Conservation (phyloP, 2,888 invertebrate genomes). For the Meteorus colon region DNA sequence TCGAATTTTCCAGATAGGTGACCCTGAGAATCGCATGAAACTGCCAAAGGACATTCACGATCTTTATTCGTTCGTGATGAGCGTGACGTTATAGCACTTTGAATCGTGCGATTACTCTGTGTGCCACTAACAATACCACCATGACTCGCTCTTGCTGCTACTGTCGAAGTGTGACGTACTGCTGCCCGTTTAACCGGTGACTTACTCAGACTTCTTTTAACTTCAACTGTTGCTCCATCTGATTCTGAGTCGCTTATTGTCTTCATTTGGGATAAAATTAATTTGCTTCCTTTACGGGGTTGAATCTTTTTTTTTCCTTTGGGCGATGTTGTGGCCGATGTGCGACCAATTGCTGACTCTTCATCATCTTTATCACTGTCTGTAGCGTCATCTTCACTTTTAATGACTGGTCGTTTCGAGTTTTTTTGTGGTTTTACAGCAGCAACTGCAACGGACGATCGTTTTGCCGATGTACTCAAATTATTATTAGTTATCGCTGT, state of each 20-base stretch:
- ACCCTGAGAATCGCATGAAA: conserved; percentile 89
- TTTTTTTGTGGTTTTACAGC: conserved; percentile 69
- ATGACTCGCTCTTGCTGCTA: conserved; percentile 60
- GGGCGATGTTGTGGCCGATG: conserved; percentile 56
- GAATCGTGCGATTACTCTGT: conserved; percentile 58
- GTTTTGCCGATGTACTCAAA: conserved; percentile 58
- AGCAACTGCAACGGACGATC: conserved; percentile 65
- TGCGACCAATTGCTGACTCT: conserved; percentile 56
- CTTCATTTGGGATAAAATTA: conserved; percentile 70
- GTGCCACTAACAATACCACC: conserved; percentile 55
- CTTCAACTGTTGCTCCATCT: conserved; percentile 75
- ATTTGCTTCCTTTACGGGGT: conserved; percentile 67
- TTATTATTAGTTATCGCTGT: conserved; percentile 44
- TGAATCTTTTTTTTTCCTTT: conserved; percentile 68
- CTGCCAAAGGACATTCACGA: conserved; percentile 88
- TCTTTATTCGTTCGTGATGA: conserved; percentile 75
- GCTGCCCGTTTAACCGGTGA: conserved; percentile 79
- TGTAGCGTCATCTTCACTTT: conserved; percentile 69
- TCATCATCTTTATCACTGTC: conserved; percentile 70
- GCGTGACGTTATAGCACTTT: conserved; percentile 57
- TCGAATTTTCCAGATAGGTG: conserved; percentile 88
- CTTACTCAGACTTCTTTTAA: conserved; percentile 76
- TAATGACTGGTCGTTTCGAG: conserved; percentile 62
- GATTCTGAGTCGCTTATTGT: conserved; percentile 81
- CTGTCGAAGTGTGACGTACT: conserved; percentile 67